Base-by-base conservation (phyloP, 2,113 vertebrate species). In the Paramisgurnus dabryanus region DNA sequence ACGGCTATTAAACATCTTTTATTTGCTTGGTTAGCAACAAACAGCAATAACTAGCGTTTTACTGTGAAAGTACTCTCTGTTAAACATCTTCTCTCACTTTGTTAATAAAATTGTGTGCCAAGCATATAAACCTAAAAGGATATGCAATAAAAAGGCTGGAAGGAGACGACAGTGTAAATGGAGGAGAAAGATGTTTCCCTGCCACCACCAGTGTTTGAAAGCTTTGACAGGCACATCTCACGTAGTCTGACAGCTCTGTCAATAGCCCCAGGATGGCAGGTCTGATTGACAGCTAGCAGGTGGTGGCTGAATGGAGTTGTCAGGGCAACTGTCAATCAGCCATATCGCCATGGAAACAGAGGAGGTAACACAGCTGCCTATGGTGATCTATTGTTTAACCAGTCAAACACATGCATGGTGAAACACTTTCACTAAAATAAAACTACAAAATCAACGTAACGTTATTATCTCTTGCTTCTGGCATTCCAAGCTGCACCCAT, bases 251-350 rank as follows among this genome's bases (percentile, higher is more conserved):
- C 91, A 92, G 90, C 91, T 91, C 92, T 87, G 87, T 94, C 91
- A 91, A 92, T 94, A 94, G 95, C 95, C 95, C 91, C 91, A 60
- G 94, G 95, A 95, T 87, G 90, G 91, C 89, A 87, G 79, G 80
- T 80, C 80, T 93, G 94, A 95, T 93, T 94, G 93, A 94, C 94
- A 95, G 94, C 93, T 90, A 94, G 92, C 94, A 94, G 95, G 94
- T 95, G 95, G 95, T 91, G 90, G 91, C 90, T 91, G 84, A 94
- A 94, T 94, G 90, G 89, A 89, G 92, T 92, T 92, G 92, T 94
- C 93, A 95, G 87, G 87, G 86, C 76, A 88, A 85, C 88, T 91
- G 90, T 84, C 84, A 86, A 86, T 90, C 92, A 94, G 86, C 92
- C 90, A 87, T 85, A 80, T 89, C 90, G 85, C 89, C 78, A 86